Evolutionary conservation across 1,140 invertebrate genomes (phyloP), one percentile per base, ranked within the genome.

Genomic region (Caenorhabditis latens): DNA sequence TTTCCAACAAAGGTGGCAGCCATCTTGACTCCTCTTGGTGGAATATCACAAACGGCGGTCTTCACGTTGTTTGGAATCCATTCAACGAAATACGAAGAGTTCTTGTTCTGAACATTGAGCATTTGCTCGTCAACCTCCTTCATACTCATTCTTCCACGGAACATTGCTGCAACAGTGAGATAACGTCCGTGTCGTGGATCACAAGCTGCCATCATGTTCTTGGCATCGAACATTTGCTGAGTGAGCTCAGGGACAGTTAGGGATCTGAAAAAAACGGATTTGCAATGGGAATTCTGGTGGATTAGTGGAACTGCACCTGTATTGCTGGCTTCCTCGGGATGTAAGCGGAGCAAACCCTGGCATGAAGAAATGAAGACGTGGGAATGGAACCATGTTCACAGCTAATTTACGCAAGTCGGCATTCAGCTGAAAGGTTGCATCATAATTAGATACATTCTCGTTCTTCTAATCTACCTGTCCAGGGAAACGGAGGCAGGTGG

Each of bases 321-420:
- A 97, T 88, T 61, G 57, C 19, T 71, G 67, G 61, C 83, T 82
- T 86, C 94, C 94, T 89, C 96, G 94, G 58, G 96, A 96, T 14
- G 96, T 97, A 2, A 98, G 55, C 14, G 97, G 97, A 9, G 96
- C 97, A 93, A 98, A 98, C 19, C 97, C 97, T 46, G 97, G 96
- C 95, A 97, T 97, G 93, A 97, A 98, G 95, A 98, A 98, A 93
- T 98, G 97, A 19, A 98, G 94, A 92, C 97, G 95, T 42, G 97
- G 97, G 91, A 94, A 98, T 82, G 97, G 97, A 58, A 98, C 97
- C 97, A 98, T 98, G 93, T 98, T 98, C 24, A 98, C 97, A 42
- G 97, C 97, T 88, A 98, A 90, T 94, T 98, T 98, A 84, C 97
- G 94, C 57, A 98, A 94, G 94, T 98, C 97, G 63, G 97, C 96